A percentile compares a stretch with the other conserved stretches of the same genome.
Conservation (phyloP, 2,888 invertebrate species). For the Rhingia rostrata region DNA sequence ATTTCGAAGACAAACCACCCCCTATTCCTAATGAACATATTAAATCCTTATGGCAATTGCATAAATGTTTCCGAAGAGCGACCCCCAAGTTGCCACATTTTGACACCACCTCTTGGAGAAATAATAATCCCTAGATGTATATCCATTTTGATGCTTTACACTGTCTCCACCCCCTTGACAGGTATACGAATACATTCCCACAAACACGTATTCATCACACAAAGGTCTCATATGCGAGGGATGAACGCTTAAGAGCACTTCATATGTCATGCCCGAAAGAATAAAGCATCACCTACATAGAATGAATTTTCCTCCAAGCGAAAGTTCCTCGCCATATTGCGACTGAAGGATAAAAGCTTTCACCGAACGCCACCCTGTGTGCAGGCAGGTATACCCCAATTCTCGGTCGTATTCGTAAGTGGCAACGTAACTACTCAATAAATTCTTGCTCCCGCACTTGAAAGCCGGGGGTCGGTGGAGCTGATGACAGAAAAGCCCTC, state of each 20-base stretch:
- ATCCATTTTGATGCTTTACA: constrained; percentile 21
- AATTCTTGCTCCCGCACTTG: constrained; percentile 62
- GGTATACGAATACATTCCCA: constrained; percentile 9
- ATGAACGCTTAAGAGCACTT: constrained; percentile 64
- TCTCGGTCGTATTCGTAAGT: constrained; percentile 40
- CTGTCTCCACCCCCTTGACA: constrained; percentile 1
- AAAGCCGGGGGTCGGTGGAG: constrained; percentile 23
- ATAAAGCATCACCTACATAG: constrained; percentile 58
- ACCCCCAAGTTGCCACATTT: constrained; percentile 17
- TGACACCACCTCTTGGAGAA: background rate
- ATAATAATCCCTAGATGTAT: constrained; percentile 1
- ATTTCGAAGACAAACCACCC: background rate
- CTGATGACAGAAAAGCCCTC: background rate
- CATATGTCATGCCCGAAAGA: constrained; percentile 68
- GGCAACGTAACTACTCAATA: constrained; percentile 64
- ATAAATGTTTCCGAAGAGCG: constrained; percentile 6
- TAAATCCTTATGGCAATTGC: constrained; percentile 26
- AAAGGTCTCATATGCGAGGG: constrained; percentile 15
- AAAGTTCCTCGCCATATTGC: constrained; percentile 24
- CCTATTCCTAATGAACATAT: background rate
- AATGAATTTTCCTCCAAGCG: constrained; percentile 42
- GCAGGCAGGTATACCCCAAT: constrained; percentile 45
- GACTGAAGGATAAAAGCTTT: constrained; percentile 46
- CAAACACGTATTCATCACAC: background rate
- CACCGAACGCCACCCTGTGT: constrained; percentile 39